Base-by-base conservation (phyloP, 2,888 invertebrate genomes). In the Dynastes hyllus region DNA sequence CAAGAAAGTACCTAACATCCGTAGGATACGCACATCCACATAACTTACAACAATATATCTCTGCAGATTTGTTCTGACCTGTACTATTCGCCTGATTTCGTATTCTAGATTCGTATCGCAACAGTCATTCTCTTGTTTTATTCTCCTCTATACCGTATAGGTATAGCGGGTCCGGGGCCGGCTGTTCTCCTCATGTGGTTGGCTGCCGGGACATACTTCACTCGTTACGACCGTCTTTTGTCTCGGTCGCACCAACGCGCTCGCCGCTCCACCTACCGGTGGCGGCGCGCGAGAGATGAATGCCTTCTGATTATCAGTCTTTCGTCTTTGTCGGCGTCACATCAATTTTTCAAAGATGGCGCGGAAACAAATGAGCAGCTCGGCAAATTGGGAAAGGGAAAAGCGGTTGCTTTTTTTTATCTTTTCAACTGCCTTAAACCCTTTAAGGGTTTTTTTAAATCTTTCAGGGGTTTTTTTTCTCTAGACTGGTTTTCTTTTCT, bases 331-430 rank as follows among this genome's bases (percentile, higher is more conserved):
- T 89, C 89, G 88, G 86, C 88, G 89, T 89, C 89, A 87, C 89
- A 89, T 89, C 89, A 89, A 89, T 89, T 88, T 89, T 89, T 89
- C 89, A 89, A 86, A 87, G 85, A 87, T 87, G 88, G 87, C 88
- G 88, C 87, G 88, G 87, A 89, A 89, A 89, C 88, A 89, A 89
- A 89, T 89, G 89, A 89, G 89, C 88, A 86, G 85, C 87, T 83
- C 88, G 87, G 86, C 86, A 89, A 89, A 89, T 89, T 89, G 89
- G n/a, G n/a, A n/a, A 87, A 88, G 88, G 89, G 88, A 89, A 89
- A 89, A 89, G 89, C 89, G 89, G 89, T 89, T 88, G 88, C 87
- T 88, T 87, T 88, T 89, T 89, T 89, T 89, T 89, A 89, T 88
- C n/a, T n/a, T n/a, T n/a, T n/a, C 88, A 88, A 88, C 88, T 88